phyloP scores from a whole-genome alignment of 1,140 invertebrate genomes.

The Magallana gigas region DNA sequence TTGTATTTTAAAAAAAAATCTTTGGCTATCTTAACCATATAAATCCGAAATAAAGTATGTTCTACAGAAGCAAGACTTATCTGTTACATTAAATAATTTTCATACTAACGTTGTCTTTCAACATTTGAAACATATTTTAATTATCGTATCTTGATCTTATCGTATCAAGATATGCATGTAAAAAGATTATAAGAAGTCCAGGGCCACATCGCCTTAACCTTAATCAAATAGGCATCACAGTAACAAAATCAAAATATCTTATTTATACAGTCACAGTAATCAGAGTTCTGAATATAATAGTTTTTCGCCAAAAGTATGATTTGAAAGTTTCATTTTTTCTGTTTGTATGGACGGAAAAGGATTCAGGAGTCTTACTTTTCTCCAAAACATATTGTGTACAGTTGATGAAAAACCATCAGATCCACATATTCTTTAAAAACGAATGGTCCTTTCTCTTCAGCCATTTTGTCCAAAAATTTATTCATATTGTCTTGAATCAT shows the following conservation, averaged over 20 bases:
- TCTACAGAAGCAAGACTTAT: no score
- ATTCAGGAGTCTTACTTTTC: slow-evolving; percentile 22
- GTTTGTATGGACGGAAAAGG: background rate
- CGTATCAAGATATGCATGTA: background rate
- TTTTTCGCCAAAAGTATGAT: background rate
- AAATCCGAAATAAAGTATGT: no score
- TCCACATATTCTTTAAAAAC: background rate
- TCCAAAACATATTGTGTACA: slow-evolving; percentile 39
- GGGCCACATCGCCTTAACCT: no score
- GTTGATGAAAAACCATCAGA: slow-evolving; percentile 11
- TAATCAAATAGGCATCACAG: no score
- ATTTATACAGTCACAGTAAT: no score
- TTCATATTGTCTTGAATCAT: slow-evolving; percentile 24
- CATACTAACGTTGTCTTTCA: no score
- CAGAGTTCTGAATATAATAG: background rate
- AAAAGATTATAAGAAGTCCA: background rate
- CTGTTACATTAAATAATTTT: no score
- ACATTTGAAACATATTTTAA: background rate
- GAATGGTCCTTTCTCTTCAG: slow-evolving; percentile 30
- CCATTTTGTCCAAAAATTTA: slow-evolving; percentile 24
- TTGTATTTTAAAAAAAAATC: no score
- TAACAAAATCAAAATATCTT: no score
- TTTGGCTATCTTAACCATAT: no score
- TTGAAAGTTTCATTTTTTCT: background rate
- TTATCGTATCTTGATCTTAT: background rate